Conservation (phyloP, 2,888 invertebrate genomes). For the Epistrophe grossulariae region DNA sequence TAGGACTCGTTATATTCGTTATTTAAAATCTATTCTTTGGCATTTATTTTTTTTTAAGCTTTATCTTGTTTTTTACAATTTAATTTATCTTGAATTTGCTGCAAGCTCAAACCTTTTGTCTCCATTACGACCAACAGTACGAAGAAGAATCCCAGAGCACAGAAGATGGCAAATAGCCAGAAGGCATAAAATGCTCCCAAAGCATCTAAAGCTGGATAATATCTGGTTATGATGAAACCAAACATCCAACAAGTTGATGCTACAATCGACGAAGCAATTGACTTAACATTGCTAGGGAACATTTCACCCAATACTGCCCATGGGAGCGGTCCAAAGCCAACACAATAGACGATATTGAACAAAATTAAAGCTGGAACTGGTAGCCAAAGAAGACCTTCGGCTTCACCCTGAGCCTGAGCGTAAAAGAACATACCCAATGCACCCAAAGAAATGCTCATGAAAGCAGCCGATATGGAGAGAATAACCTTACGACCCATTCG, state of each 20-base stretch:
- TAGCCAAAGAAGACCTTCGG: slow-evolving; percentile 87
- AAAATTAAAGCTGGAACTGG: slow-evolving; percentile 89
- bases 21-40: slow-evolving; percentile 1
- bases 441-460: slow-evolving; percentile 88
- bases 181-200: slow-evolving; percentile 89
- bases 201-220: slow-evolving; percentile 86
- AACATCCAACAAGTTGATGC: slow-evolving; percentile 91
- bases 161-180: slow-evolving; percentile 89
- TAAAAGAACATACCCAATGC: slow-evolving; percentile 87
- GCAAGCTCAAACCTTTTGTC: slow-evolving; percentile 94
- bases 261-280: slow-evolving; percentile 90
- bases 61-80: slow-evolving; percentile 84
- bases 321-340: slow-evolving; percentile 91
- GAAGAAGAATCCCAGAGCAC: slow-evolving; percentile 88
- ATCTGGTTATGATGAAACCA: slow-evolving; percentile 91
- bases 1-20: background rate
- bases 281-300: slow-evolving; percentile 91
- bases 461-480: slow-evolving; percentile 88
- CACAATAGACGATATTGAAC: slow-evolving; percentile 90
- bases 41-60: background rate
- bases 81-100: slow-evolving; percentile 91
- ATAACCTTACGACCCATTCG: slow-evolving; percentile 90
- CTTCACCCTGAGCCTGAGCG: slow-evolving; percentile 83
- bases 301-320: slow-evolving; percentile 94
- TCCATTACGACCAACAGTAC: slow-evolving; percentile 91